Base-by-base conservation (phyloP, 2,113 vertebrate species). In the Amia ocellicauda region DNA sequence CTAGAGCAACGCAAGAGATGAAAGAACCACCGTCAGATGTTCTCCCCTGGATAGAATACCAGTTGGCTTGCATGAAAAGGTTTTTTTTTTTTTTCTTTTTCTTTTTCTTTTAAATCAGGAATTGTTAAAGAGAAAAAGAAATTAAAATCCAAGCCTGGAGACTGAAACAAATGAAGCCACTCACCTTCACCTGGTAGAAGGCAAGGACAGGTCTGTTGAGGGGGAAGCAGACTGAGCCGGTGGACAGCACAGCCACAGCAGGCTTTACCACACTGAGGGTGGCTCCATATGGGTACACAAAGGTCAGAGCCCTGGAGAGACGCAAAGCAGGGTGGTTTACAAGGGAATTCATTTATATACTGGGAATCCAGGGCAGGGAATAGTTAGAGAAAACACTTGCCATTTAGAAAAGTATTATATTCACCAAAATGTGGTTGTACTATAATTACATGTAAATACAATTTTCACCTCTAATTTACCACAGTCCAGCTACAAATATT, bases 181-280 rank as follows among this genome's bases (percentile, higher is more conserved):
- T 11, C 78, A 98, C 97, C 92, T 94, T 89, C 3, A 87, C 82
- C 42, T 94, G 86, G 64, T 93, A 91, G 84, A 98, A 96, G 53
- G 95, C 95, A 69, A 98, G 76, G 58, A 98, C 67, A 1, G 96
- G 95, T 62, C 97, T 92, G 85, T 98, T 96, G 61, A 98, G 93
- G 0, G 97, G 97, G 70, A 98, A 99, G 77, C 97, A 98, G 66
- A 98, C 89, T 0, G 94, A 97, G 26, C 97, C 97, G 0, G 96
- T 98, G 10, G 97, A 99, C 43, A 99, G 84, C 62, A 95, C 57
- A 43, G 95, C 92, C 68, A 93, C 85, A 16, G 95, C 96, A 10
- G 97, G 97, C 64, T 94, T 98, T 78, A 95, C 93, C 68, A 99
- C 94, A 1, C 85, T 97, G 76, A 99, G 69, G 0, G 97, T 98